Evolutionary conservation across 2,888 invertebrate species (phyloP).

Genomic region (Chrysolina haemoptera): DNA sequence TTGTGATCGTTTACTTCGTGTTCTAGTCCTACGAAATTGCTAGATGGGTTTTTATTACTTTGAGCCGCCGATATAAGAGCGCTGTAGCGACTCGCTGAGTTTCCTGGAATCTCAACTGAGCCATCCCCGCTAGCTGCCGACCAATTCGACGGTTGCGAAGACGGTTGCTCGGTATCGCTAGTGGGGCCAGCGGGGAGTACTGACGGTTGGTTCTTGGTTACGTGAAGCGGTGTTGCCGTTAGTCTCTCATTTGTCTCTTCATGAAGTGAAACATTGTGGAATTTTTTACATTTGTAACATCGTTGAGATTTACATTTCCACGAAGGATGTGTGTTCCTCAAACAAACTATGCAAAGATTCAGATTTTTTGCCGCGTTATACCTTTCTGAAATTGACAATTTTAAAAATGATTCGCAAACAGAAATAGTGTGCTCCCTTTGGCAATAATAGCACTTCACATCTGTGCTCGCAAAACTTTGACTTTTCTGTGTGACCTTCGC

Average conservation of each 20-base stretch:
- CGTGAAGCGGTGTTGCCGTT: neutral
- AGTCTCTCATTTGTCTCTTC: neutral
- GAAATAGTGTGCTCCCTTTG: no score
- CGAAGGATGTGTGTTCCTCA: no score
- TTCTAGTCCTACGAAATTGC: neutral
- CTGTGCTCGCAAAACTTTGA: no score
- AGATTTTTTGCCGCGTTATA: no score
- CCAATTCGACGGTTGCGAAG: neutral
- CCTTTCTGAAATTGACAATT: no score
- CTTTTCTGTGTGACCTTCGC: no score
- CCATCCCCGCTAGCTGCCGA: neutral
- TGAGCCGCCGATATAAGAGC: neutral
- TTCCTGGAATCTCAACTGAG: neutral
- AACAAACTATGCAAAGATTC: no score
- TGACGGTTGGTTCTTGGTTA: neutral
- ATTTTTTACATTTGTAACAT: constrained; percentile 20
- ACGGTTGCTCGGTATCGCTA: neutral
- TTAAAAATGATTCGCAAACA: no score
- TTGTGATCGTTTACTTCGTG: neutral
- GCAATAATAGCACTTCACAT: no score
- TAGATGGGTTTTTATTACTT: neutral
- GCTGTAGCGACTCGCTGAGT: neutral
- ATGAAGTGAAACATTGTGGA: constrained; percentile 4
- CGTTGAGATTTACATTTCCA: neutral
- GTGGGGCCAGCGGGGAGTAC: neutral